Base-by-base conservation (phyloP, 2,113 vertebrate species). In the Muscicapa adusta region DNA sequence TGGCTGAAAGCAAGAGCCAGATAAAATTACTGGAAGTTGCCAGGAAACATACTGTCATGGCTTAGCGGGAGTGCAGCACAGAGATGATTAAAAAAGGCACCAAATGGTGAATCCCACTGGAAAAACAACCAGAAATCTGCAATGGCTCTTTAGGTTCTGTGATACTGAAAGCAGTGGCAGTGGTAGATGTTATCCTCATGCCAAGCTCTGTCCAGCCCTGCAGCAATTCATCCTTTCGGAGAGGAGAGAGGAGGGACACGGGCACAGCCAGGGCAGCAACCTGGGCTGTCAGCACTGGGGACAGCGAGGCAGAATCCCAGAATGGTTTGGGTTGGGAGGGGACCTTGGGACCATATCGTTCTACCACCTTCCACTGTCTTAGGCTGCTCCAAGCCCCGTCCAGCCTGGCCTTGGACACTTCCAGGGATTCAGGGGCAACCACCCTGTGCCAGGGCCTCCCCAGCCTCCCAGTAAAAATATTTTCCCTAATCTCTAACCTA, bases 21-120 rank as follows among this genome's bases (percentile, higher is more conserved):
- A 66, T 83, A 56, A 67, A 91, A 87, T 81, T 42, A 85, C 73
- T 87, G 50, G 51, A 65, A 89, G 93, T 81, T 96, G 93, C 90
- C 90, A 89, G 83, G 95, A 94, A 80, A 88, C 33, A 23, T 29
- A 4, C 36, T 33, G 83, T 40, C 38, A 8, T 3, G 57, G 85
- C 86, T 91, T 56, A 68, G 84, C 4, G 2, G 0, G 3, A 42
- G 36, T 48, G 1, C 61, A 48, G 1, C 0, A 0, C 31, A 14
- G 61, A 14, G 77, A 22, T 16, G 87, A 87, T 75, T 85, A 18
- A 65, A 92, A 74, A 66, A 36, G 63, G 76, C 78, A 89, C 48
- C 62, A 89, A 89, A 38, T 10, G 79, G 47, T 31, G 63, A 73
- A 79, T 83, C 29, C 34, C 34, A 6, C 17, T 7, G 36, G 25